A percentile compares a stretch with the other conserved stretches of the same genome.
phyloP scores from a whole-genome alignment of 2,888 invertebrate genomes.

The Branchellion lobata region DNA sequence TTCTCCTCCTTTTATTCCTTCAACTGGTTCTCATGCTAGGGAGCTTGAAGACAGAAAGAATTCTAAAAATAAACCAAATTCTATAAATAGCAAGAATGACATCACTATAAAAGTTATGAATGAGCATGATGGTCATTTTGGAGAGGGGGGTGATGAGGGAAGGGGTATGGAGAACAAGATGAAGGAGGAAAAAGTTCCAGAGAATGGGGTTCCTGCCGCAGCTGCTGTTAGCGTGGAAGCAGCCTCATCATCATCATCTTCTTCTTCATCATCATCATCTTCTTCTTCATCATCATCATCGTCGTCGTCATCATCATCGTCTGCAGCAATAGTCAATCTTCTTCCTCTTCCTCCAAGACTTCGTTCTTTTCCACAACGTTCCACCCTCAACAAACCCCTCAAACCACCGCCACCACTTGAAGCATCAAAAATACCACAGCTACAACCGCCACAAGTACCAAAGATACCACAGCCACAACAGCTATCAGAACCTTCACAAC shows the following conservation, averaged over 20 bases:
- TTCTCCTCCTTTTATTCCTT: too few species aligned
- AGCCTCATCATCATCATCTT: background rate
- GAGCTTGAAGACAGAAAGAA: too few species aligned
- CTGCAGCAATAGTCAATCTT: background rate
- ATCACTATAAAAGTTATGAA: too few species aligned
- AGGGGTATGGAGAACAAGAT: background rate
- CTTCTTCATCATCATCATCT: background rate
- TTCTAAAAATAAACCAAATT: too few species aligned
- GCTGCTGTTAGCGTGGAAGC: background rate
- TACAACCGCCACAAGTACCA: background rate
- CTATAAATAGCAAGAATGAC: too few species aligned
- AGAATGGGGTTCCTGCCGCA: background rate
- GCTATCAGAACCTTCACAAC: background rate
- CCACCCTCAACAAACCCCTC: background rate
- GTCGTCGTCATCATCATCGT: background rate
- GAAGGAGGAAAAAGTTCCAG: background rate
- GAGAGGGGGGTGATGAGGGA: background rate
- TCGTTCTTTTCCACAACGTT: background rate
- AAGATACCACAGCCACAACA: background rate
- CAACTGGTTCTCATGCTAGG: too few species aligned
- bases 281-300: constrained; percentile 3
- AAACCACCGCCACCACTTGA: background rate
- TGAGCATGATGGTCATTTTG: background rate
- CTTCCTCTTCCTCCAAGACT: constrained; percentile 5
- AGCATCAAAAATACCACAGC: too few species aligned